Percentiles rank a stretch among this genome's conserved stretches.
Conservation (phyloP, 2,888 invertebrate genomes). For the Augiades crinisus region DNA sequence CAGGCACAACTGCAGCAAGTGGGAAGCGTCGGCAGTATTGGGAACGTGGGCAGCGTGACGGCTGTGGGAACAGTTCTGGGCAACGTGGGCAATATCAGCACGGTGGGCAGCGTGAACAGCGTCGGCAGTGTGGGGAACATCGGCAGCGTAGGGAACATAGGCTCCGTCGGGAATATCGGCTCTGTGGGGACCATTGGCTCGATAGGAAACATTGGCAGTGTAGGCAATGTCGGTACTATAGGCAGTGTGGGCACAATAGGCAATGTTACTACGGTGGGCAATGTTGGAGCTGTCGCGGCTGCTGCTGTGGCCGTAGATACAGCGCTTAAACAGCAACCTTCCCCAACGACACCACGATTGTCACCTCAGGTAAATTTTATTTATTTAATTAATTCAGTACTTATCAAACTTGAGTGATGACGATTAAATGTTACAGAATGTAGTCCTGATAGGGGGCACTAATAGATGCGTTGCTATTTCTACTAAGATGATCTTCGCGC, state of each 20-base stretch:
- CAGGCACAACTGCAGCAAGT: conserved; percentile 86
- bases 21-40: conserved; percentile 38
- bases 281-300: conserved; percentile 41
- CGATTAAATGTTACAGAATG: no score
- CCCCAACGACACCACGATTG: conserved; percentile 64
- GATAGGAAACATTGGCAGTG: conserved; percentile 42
- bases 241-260: conserved; percentile 39
- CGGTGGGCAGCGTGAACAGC: conserved; percentile 41
- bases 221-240: conserved; percentile 44
- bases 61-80: conserved; percentile 45
- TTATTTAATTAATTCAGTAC: no score
- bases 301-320: conserved; percentile 50
- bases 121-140: conserved; percentile 43
- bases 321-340: conserved; percentile 66
- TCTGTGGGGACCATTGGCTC: conserved; percentile 35
- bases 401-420: no score
- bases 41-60: conserved; percentile 39
- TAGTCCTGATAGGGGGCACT: no score
- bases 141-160: conserved; percentile 35
- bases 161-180: conserved; percentile 45
- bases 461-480: no score
- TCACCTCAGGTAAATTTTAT: conserved; percentile 73
- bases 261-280: conserved; percentile 40
- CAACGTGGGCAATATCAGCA: conserved; percentile 43
- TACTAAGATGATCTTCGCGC: no score